A percentile compares a stretch with the other conserved stretches of the same genome.
Evolutionary conservation across 92 coral and sea anemone species (phyloP).

Genomic region (Parazoanthus darwini): DNA sequence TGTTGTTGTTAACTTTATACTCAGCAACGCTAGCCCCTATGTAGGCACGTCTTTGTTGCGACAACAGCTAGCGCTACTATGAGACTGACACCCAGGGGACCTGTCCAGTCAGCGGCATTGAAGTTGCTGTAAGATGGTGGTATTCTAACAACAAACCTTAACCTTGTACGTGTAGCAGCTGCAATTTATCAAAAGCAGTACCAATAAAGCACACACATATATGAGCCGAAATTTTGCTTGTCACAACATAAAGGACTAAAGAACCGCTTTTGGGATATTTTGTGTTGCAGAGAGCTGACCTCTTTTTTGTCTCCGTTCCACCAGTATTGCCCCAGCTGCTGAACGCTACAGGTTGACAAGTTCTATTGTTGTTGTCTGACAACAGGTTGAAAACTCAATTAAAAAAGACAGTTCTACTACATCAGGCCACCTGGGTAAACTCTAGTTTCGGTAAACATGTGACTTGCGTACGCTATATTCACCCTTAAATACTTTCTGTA

Average conservation of each 20-base stretch:
- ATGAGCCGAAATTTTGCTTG: not conserved
- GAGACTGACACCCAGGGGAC: not conserved
- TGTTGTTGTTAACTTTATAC: too few relatives aligned
- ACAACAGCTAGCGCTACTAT: slow-evolving; percentile 32
- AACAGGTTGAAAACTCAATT: not conserved
- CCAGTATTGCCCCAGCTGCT: slow-evolving; percentile 1
- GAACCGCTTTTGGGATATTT: not conserved
- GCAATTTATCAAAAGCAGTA: not conserved
- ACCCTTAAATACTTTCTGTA: not conserved
- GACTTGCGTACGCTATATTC: not conserved
- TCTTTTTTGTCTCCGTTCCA: not conserved
- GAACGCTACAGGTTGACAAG: not conserved
- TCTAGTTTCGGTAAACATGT: not conserved
- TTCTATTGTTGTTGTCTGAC: too few relatives aligned
- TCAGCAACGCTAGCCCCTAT: not conserved
- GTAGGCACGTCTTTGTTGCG: slow-evolving; percentile 50
- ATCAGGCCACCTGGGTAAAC: not conserved
- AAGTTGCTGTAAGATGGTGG: not conserved
- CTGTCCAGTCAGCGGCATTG: not conserved
- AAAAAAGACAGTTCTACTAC: not conserved
- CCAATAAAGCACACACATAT: not conserved
- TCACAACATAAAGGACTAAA: not conserved
- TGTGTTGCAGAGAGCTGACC: too few relatives aligned
- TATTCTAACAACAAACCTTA: not conserved
- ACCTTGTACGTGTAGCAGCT: not conserved